Percentiles rank a stretch among this genome's conserved stretches.
Conservation (phyloP, 2,797 vertebrate species). For the Prionace glauca region DNA sequence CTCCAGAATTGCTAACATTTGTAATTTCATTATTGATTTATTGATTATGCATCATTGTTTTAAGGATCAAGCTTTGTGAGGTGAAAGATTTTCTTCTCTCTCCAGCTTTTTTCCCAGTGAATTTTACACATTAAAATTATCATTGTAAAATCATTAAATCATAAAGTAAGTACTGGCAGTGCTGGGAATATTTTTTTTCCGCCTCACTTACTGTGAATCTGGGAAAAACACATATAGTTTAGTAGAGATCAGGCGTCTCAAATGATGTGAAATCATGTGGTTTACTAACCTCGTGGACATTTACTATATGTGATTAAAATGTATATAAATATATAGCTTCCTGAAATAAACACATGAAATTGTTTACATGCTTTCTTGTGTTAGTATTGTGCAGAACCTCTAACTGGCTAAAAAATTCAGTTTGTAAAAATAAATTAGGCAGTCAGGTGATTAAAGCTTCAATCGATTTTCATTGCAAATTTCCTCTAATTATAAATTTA, state of each 20-base stretch:
- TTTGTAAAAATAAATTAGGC: not conserved
- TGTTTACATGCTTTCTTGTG: not conserved
- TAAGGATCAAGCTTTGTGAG: not conserved
- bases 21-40: not conserved
- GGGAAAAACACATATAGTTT: not conserved
- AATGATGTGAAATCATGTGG: not conserved
- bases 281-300: not conserved
- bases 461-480: not conserved
- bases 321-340: not conserved
- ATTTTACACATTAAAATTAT: not conserved
- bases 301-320: not conserved
- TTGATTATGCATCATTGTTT: not conserved
- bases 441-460: not conserved
- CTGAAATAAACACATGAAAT: not conserved
- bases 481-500: not conserved
- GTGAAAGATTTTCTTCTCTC: not conserved
- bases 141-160: not conserved
- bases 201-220: not conserved
- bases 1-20: not conserved
- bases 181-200: not conserved
- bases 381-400: not conserved
- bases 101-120: not conserved
- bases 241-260: not conserved
- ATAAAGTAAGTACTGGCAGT: not conserved
- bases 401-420: not conserved